A percentile compares a stretch with the other conserved stretches of the same genome.
Evolutionary conservation across 2,888 invertebrate species (phyloP).

Genomic region (Noctua janthina): DNA sequence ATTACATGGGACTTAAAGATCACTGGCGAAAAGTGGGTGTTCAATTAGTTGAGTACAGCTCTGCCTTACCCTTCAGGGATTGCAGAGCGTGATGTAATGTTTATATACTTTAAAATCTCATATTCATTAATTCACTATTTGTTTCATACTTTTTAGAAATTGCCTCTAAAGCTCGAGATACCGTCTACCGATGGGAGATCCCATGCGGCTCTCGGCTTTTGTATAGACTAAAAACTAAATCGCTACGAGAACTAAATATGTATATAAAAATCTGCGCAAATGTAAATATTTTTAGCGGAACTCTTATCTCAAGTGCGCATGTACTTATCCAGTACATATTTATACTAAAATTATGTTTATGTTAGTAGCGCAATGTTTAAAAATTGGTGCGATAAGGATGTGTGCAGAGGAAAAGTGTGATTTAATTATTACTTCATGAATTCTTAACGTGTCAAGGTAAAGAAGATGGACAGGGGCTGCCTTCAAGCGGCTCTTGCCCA

Average conservation of each 20-base stretch:
- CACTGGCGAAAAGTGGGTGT: not conserved
- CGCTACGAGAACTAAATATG: constrained; percentile 18
- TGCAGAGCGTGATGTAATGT: not conserved
- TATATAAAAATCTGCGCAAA: constrained; percentile 25
- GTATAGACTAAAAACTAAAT: constrained; percentile 9
- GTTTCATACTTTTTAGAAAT: not conserved
- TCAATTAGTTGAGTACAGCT: not conserved
- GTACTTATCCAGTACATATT: constrained; percentile 31
- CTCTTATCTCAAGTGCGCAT: constrained; percentile 36
- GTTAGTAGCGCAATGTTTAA: not conserved
- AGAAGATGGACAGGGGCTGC: no score
- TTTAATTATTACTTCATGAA: not conserved
- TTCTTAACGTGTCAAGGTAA: not conserved
- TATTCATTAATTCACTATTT: not conserved
- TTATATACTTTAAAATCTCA: not conserved
- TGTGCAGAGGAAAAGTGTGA: constrained; percentile 13
- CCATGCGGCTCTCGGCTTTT: not conserved
- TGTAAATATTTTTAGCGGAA: constrained; percentile 52
- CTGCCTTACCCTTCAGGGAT: not conserved
- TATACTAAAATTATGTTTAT: constrained; percentile 21
- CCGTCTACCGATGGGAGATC: not conserved
- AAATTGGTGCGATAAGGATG: constrained; percentile 26
- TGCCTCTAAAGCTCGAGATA: not conserved
- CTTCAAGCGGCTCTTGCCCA: no score
- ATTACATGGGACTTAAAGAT: no score